Conservation (phyloP, 35 echinoderm and acorn worm species). For the Patiria miniata region DNA sequence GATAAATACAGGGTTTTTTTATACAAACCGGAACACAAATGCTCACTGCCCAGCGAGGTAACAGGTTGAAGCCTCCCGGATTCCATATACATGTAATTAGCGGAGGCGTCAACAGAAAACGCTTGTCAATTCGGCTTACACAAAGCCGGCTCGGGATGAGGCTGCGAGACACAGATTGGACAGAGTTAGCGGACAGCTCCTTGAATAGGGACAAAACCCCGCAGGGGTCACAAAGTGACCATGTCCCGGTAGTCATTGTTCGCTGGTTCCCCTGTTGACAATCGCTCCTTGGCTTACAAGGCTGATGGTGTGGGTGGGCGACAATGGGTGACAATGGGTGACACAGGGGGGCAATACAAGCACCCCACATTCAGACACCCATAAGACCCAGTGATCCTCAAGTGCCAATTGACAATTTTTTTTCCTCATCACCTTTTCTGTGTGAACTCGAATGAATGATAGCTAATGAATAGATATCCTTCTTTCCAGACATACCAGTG, state of each 20-base stretch:
- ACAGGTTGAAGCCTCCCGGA: too few relatives aligned
- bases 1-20: neutral
- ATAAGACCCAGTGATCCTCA: neutral
- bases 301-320: slow-evolving; percentile 7
- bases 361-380: neutral
- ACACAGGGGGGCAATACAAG: slow-evolving; percentile 8
- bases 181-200: neutral
- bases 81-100: slow-evolving; percentile 12
- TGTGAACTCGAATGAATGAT: slow-evolving; percentile 4
- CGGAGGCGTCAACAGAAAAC: slow-evolving; percentile 17
- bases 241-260: neutral
- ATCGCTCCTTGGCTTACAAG: slow-evolving; percentile 4
- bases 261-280: neutral
- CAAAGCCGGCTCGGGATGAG: neutral
- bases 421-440: neutral
- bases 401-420: slow-evolving; percentile 19
- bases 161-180: slow-evolving; percentile 19
- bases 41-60: too few relatives aligned
- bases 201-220: neutral
- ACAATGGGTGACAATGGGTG: neutral
- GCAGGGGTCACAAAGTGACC: slow-evolving; percentile 16
- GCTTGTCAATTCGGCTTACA: neutral
- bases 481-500: neutral
- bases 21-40: too few relatives aligned
- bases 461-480: neutral